Evolutionary conservation across 2,113 vertebrate genomes (phyloP), one percentile per base, ranked within the genome.

Genomic region (Cololabis saira): DNA sequence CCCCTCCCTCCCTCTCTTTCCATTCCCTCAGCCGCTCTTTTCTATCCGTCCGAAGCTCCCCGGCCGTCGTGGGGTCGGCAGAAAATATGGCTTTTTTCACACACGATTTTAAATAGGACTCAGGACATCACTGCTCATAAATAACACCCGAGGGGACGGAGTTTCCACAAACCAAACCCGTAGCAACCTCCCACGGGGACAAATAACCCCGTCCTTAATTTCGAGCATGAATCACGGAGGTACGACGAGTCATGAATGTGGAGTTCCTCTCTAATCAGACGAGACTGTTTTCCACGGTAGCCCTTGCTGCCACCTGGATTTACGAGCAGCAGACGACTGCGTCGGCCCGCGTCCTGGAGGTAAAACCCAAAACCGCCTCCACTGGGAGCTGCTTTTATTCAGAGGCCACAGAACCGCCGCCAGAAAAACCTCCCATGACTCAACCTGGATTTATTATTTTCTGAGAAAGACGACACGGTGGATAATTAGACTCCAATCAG

Each of bases 31-130:
- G 12, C 41, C 5, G 12, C 47, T 24, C 17, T 55, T 40, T 59
- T 59, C 17, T 48, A 59, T 76, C 71, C 74, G 69, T 47, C 33
- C 47, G 71, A 69, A 61, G 72, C 81, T 70, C 45, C 55, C 37
- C 53, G 33, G 33, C 54, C 56, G 53, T 61, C 57, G 37, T 57
- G 22, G 12, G 14, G 50, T n/a, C 37, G 22, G 63, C 55, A 52
- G 22, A 67, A 72, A 57, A 24, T 37, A 63, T 15, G 17, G 24
- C 52, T 74, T 79, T 74, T 79, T 76, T 86, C 54, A 71, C 75
- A 81, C 55, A 37, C 65, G 58, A 65, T 62, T 62, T 59, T 30
- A 68, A 76, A 79, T 59, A 11, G 40, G 7, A 37, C 68, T 17
- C 67, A 69, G 53, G 41, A 21, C 30, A 4, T 40, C 22, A 40